Conservation (phyloP, 1,140 invertebrate genomes). For the Drosophila virilis region DNA sequence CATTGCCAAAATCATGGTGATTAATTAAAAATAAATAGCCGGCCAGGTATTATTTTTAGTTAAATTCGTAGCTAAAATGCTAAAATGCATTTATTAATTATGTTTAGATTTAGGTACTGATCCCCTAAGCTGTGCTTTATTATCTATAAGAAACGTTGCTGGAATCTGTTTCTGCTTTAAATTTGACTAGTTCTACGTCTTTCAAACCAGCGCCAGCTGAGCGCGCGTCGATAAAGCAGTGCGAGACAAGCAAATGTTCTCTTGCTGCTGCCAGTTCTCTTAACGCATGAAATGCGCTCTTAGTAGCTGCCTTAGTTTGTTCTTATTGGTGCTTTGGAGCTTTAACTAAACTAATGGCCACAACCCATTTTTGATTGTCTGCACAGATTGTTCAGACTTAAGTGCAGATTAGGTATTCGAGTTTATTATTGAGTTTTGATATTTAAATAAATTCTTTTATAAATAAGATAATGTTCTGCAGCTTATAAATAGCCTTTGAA, state of each 20-base stretch:
- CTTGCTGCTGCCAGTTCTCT: conserved; percentile 15
- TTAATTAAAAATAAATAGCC: too few species aligned
- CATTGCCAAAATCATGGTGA: not conserved
- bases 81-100: too few species aligned
- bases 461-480: too few species aligned
- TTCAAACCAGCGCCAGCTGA: not conserved
- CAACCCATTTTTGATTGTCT: conserved; percentile 30
- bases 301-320: conserved; percentile 1
- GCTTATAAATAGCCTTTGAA: too few species aligned
- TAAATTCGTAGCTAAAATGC: too few species aligned
- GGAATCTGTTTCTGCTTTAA: not conserved
- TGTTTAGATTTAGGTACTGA: not conserved
- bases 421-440: too few species aligned
- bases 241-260: conserved; percentile 13
- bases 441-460: too few species aligned
- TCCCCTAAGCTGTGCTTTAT: conserved; percentile 34
- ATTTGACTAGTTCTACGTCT: not conserved
- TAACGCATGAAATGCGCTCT: conserved; percentile 1
- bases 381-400: not conserved
- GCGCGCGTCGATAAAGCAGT: conserved; percentile 51
- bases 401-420: not conserved
- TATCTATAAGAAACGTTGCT: not conserved
- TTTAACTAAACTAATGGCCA: conserved; percentile 17
- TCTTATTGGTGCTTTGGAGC: conserved; percentile 47
- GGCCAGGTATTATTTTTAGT: too few species aligned